These are phyloP conservation scores for Equus przewalskii DNA, from an alignment of 2,113 vertebrate genomes.

Conservation along the genomic window DNA sequence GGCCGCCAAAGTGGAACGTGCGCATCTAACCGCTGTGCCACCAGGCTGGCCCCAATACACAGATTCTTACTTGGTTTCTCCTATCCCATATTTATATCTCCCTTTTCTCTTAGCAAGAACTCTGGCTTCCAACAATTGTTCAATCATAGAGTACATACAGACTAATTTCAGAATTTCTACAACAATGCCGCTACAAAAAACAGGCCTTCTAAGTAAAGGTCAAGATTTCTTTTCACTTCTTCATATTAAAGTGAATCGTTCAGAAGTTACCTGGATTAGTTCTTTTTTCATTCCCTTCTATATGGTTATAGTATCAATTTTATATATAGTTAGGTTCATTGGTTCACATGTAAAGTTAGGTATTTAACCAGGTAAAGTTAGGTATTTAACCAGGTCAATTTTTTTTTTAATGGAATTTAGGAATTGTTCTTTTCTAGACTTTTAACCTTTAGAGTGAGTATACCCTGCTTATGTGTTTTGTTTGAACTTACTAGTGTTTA, in stretches of 20 bases:
- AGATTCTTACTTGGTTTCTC: background rate
- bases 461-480: conserved; percentile 23
- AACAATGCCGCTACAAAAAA: background rate
- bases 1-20: too few species aligned
- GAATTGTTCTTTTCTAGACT: background rate
- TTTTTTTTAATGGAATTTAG: conserved; percentile 28
- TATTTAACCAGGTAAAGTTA: conserved; percentile 12
- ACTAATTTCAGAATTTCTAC: background rate
- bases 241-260: background rate
- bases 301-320: conserved; percentile 1
- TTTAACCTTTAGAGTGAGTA: background rate
- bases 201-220: conserved; percentile 9
- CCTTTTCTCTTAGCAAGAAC: background rate
- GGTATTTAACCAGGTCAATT: background rate
- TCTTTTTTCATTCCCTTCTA: conserved; percentile 2
- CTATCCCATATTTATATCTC: background rate
- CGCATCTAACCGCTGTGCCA: too few species aligned
- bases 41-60: background rate
- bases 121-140: background rate
- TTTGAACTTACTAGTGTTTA: background rate
- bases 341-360: background rate
- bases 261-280: conserved; percentile 15
- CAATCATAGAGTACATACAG: background rate
- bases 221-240: conserved; percentile 29
- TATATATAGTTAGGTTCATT: background rate